Evolutionary conservation across 53 echinoderm and acorn worm genomes (phyloP).

Genomic region (Zoroaster sp.): DNA sequence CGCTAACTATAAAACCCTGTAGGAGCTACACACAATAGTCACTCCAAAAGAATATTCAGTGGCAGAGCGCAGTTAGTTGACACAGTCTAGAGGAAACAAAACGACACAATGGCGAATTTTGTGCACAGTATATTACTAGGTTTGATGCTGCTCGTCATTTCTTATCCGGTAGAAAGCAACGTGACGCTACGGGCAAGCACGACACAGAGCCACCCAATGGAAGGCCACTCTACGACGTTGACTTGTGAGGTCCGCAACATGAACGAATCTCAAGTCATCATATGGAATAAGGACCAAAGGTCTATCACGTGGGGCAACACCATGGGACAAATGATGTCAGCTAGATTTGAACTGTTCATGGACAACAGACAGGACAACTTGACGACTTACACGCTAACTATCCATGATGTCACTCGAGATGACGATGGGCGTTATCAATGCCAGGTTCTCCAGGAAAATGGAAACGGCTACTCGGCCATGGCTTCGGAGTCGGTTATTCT

Average conservation of each 20-base stretch:
- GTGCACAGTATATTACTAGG: neutral
- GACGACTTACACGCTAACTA: conserved; percentile 26
- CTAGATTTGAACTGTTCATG: conserved; percentile 29
- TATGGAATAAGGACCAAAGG: conserved; percentile 39
- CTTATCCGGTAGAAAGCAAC: neutral
- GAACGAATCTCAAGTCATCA: conserved; percentile 17
- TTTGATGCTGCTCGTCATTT: neutral
- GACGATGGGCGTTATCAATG: conserved; percentile 47
- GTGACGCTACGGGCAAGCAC: conserved; percentile 25
- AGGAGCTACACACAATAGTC: no score
- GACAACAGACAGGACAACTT: neutral
- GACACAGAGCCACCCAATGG: conserved; percentile 56
- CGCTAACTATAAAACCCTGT: no score
- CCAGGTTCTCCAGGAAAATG: conserved; percentile 17
- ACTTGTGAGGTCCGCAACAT: conserved; percentile 56
- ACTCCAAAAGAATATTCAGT: no score
- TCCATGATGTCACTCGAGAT: conserved; percentile 22
- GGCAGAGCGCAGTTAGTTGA: no score
- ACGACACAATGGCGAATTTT: no score
- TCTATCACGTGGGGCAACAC: conserved; percentile 32
- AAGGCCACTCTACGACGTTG: conserved; percentile 51
- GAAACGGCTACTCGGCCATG: conserved; percentile 36
- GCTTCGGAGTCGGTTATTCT: conserved; percentile 14
- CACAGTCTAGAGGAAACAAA: no score
- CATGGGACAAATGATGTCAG: conserved; percentile 39